phyloP scores from a whole-genome alignment of 2,113 vertebrate genomes.

The Sebastes schlegelii region DNA sequence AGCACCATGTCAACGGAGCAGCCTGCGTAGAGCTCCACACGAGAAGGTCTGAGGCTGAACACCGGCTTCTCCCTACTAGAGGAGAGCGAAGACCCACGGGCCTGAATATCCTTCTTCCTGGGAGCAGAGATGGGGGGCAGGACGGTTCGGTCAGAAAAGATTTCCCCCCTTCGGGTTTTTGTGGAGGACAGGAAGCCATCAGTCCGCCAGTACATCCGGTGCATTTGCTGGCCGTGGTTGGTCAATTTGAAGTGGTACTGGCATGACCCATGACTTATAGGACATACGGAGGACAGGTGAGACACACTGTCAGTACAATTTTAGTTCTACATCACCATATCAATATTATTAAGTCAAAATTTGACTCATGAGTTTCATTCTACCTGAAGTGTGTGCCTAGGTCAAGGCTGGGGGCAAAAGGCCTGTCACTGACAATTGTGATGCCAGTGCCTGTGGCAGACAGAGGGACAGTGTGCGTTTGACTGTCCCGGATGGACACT shows the following conservation, averaged over 20 bases:
- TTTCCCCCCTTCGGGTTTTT: not conserved
- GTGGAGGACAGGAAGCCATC: conserved; percentile 66
- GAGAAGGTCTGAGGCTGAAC: conserved; percentile 83
- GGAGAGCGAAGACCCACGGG: fast-evolving
- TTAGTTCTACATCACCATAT: not conserved
- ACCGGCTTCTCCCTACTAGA: conserved; percentile 37
- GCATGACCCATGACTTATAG: conserved; percentile 79
- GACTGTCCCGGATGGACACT: conserved; percentile 81
- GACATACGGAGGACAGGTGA: not conserved
- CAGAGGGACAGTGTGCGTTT: conserved; percentile 75
- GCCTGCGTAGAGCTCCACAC: conserved; percentile 85
- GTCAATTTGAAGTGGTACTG: conserved; percentile 86
- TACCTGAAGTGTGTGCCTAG: conserved; percentile 91
- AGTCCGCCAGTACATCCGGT: conserved; percentile 86
- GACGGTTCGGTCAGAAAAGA: conserved; percentile 21
- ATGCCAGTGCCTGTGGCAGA: conserved; percentile 86
- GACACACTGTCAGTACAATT: not conserved
- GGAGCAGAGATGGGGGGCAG: conserved; percentile 44
- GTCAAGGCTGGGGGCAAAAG: conserved; percentile 85
- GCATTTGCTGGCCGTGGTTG: conserved; percentile 84
- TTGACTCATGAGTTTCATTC: not conserved
- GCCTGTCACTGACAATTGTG: conserved; percentile 87
- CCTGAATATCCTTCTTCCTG: not conserved
- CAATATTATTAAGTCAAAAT: not conserved
- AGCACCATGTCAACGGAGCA: conserved; percentile 83